Evolutionary conservation across 2,113 vertebrate genomes (phyloP), one percentile per base, ranked within the genome.

Genomic region (Oriolus oriolus): DNA sequence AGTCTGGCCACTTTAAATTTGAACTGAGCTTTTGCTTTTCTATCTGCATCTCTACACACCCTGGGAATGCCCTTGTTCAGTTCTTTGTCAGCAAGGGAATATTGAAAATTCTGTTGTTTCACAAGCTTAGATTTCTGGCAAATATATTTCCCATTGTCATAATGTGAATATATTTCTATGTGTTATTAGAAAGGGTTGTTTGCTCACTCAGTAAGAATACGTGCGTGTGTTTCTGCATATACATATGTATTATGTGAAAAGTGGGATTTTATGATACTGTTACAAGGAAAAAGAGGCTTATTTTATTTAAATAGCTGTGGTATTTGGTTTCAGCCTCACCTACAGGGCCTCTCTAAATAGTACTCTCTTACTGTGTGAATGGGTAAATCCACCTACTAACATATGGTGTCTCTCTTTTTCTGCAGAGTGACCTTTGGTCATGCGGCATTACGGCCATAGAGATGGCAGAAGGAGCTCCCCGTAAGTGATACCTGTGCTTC

Each of bases 361-460:
- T 74, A 18, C 31, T 85, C 6, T 65, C n/a, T 64, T n/a, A 27
- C 66, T 90, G 44, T 93, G 76, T 73, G 76, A 76, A 91, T 56
- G 87, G 86, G 39, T 70, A 87, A 95, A 87, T 82, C 78, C 90
- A 77, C 91, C 88, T 94, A 37, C 96, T 97, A 94, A 97, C 96
- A 97, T 96, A 68, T 83, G 95, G 73, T 91, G 30, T 96, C 13
- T 92, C 44, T 96, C 61, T 96, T 80, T 95, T 96, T 96, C 79
- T 94, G 65, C 98, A 99, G 99, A 99, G 99, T 94, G 99, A 99
- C 97, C 98, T 99, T 94, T 99, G 99, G 99, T 99, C 99, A 10
- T 99, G 99, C 56, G 99, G 99, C 84, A 99, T 99, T 96, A 99
- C 99, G 3, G 99, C 99, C 86, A 99, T 99, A 74, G 99, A 99